Evolutionary conservation across 2,797 vertebrate species (phyloP).

Genomic region (Myotis pilosus): DNA sequence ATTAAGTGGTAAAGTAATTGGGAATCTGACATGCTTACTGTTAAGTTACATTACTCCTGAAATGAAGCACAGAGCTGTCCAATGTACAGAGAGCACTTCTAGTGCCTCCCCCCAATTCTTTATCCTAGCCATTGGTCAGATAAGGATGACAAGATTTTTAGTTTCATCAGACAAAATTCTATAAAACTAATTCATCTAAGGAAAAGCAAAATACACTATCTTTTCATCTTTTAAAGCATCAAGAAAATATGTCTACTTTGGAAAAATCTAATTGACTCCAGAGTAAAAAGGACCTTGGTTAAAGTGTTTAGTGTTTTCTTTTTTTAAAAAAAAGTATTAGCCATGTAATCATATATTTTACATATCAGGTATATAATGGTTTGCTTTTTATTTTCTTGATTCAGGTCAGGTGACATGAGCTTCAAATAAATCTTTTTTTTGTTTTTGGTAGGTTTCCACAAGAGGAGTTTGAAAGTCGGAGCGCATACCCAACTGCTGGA

Average conservation of each 20-base stretch:
- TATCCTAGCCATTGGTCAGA: not conserved
- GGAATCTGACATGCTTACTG: not conserved
- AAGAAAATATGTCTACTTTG: not conserved
- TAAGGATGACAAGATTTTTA: not conserved
- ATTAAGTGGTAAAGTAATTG: not conserved
- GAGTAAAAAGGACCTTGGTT: not conserved
- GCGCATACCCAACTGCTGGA: slow-evolving; percentile 96
- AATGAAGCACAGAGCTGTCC: not conserved
- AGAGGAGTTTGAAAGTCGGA: slow-evolving; percentile 15
- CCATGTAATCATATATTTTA: not conserved
- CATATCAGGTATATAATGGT: not conserved
- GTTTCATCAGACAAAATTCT: not conserved
- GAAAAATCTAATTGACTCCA: not conserved
- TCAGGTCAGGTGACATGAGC: not conserved
- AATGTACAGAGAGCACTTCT: not conserved
- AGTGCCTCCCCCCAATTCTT: not conserved
- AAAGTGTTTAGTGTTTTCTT: not conserved
- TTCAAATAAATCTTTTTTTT: slow-evolving; percentile 2
- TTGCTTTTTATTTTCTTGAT: slow-evolving; percentile 60
- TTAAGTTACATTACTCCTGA: not conserved
- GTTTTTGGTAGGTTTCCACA: slow-evolving; percentile 16
- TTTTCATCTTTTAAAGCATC: not conserved
- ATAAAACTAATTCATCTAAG: not conserved
- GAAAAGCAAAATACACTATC: slow-evolving; percentile 5
- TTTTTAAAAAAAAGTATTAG: not conserved